Evolutionary conservation across 2,888 invertebrate species (phyloP), one percentile per base, ranked within the genome.

Genomic region (Loripinus fragilis): DNA sequence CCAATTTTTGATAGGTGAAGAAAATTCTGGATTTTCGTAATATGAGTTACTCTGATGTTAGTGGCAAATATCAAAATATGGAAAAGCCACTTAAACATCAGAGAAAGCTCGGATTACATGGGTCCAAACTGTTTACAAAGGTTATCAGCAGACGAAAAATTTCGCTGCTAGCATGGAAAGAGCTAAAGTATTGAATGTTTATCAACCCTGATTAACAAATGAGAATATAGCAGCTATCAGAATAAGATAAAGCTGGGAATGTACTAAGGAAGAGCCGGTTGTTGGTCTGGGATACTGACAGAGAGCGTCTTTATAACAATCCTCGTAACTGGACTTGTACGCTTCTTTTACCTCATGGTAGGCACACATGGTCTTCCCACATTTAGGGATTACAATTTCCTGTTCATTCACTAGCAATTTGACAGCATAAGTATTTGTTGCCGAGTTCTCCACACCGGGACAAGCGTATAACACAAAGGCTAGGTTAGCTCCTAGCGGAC

Each of bases 391-490:
- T 20, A 28, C 38, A 1, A 25, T 25, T 3, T 41, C 42, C 17
- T 41, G 2, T 33, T 67, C 67, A 67, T 67, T 67, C 20, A 67
- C 23, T 1, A 67, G n/a, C 42, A 67, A 17, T 45, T 42, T 67
- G 0, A 41, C 42, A 8, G 23, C 41, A 17, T 67, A 67, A 28
- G 23, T 23, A 42, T 38, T 25, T n/a, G 35, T 38, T 20, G 28
- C 41, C 2, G 30, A 28, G 23, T 41, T 67, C n/a, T 28, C 12
- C 35, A 2, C 66, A 10, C 28, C 67, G 8, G 41, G 67, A 25
- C 67, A 67, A 8, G 67, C 67, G 17, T 67, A 67, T n/a, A 67
- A 42, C 12, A 42, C 67, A 67, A 67, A 67, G 5, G 45, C 45
- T 5, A 67, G 15, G 25, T 67, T 67, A 23, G 67, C 41, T 45